Evolutionary conservation across 2,797 vertebrate genomes (phyloP).

Genomic region (Gouania willdenowi): DNA sequence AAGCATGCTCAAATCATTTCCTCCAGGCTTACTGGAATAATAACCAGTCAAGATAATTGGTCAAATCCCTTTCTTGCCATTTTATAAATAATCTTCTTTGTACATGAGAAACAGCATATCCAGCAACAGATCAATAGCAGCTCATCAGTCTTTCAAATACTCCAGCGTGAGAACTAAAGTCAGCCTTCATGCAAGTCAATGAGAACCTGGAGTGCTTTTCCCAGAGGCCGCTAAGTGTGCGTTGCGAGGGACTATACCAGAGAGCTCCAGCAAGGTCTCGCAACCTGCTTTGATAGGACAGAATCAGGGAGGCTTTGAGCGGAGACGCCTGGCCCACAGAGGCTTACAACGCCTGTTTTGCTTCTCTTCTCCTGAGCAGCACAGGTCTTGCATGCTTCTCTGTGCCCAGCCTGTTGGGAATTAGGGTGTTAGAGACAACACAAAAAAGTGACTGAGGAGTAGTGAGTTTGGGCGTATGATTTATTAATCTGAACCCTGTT

Average conservation of each 20-base stretch:
- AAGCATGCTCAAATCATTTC: too few species aligned
- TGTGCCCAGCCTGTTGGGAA: constrained; percentile 60
- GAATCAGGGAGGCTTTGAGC: constrained; percentile 54
- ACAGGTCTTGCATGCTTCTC: constrained; percentile 62
- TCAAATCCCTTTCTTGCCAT: constrained; percentile 30
- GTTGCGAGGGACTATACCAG: constrained; percentile 59
- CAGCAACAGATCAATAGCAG: constrained; percentile 65
- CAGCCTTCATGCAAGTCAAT: constrained; percentile 81
- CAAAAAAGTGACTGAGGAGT: constrained; percentile 80
- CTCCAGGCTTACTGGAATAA: constrained; percentile 17
- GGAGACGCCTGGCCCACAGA: constrained; percentile 64
- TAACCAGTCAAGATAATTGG: constrained; percentile 41
- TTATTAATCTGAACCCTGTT: constrained; percentile 83
- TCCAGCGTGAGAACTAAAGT: constrained; percentile 72
- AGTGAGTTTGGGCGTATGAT: constrained; percentile 82
- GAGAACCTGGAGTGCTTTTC: constrained; percentile 78
- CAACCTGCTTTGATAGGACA: constrained; percentile 70
- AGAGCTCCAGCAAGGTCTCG: constrained; percentile 56
- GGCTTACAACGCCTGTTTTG: constrained; percentile 81
- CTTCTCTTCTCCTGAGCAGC: constrained; percentile 60
- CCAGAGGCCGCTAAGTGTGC: constrained; percentile 70
- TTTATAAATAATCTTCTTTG: constrained; percentile 56
- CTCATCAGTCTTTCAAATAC: constrained; percentile 67
- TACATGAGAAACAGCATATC: constrained; percentile 53
- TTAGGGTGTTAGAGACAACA: constrained; percentile 75